These are phyloP conservation scores for Marmota monax DNA, from an alignment of 2,113 vertebrate genomes.

Conservation along the genomic window DNA sequence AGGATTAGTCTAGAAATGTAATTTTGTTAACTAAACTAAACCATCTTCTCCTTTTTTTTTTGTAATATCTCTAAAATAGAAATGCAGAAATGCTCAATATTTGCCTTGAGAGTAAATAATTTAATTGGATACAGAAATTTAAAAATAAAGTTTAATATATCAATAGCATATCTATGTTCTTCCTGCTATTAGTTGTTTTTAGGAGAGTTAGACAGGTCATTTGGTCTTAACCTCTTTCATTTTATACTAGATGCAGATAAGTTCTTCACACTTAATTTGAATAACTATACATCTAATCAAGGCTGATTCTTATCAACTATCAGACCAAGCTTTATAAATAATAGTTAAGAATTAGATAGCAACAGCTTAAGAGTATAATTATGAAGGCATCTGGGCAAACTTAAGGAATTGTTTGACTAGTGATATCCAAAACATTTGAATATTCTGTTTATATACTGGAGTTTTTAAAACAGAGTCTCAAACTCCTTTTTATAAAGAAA, in stretches of 20 bases:
- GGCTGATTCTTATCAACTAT: slow-evolving; percentile 64
- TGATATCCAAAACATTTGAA: slow-evolving; percentile 54
- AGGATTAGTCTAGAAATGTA: slow-evolving; percentile 30
- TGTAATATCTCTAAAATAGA: not conserved
- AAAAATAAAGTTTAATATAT: slow-evolving; percentile 13
- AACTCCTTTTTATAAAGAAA: slow-evolving; percentile 26
- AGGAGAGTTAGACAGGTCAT: not conserved
- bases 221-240: not conserved
- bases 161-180: not conserved
- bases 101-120: slow-evolving; percentile 13
- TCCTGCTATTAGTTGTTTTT: not conserved
- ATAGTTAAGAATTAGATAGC: slow-evolving; percentile 47
- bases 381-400: not conserved
- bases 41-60: not conserved
- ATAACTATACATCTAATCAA: slow-evolving; percentile 61
- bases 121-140: slow-evolving; percentile 30
- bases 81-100: not conserved
- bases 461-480: slow-evolving; percentile 46
- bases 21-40: not conserved
- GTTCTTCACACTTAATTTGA: slow-evolving; percentile 47
- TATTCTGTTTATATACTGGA: not conserved
- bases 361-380: slow-evolving; percentile 24
- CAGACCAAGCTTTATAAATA: slow-evolving; percentile 73
- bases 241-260: not conserved
- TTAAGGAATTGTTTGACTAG: not conserved